Base-by-base conservation (phyloP, 2,113 vertebrate species). In the Stegastes partitus region DNA sequence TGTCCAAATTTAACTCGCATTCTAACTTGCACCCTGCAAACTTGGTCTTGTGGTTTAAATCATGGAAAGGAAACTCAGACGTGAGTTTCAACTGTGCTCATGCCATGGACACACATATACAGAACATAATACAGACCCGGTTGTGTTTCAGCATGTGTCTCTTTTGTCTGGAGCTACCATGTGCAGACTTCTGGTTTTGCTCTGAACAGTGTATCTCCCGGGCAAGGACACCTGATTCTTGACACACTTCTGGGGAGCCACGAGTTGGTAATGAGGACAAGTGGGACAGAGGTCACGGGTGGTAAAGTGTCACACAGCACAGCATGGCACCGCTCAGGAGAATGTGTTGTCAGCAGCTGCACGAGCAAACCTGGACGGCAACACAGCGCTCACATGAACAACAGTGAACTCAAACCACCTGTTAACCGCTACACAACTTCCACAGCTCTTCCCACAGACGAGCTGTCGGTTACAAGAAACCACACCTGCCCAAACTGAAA, bases 341-440 rank as follows among this genome's bases (percentile, higher is more conserved):
- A 74, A 65, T 59, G 55, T 62, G 21, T 0, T 5, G 57, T 84
- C 80, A 85, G 83, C 82, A 81, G 81, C 77, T 84, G 83, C 61
- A 66, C 34, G 45, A 1, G 22, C 51, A 44, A 26, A 71, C 22
- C 55, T 21, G 25, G 45, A 69, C 11, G 34, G 55, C 28, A 59
- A 73, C 64, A 65, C 18, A 39, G 25, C 73, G 50, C 28, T 75
- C 42, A 70, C 39, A 11, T 49, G 53, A 74, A 21, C 42, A 54
- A 16, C 54, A 37, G 54, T 23, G 14, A 81, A 78, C 66, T 37
- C 23, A 49, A 37, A 71, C 67, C 59, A 66, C 49, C 47, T 19
- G 67, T 77, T 68, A n/a, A 76, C 23, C 21, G 11, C 47, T 14
- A 1, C 54, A 50, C 23, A 56, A 11, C 39, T 12, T 49, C 50